These are phyloP conservation scores for Bos javanicus DNA, from an alignment of 2,113 vertebrate species.

Conservation along the genomic window DNA sequence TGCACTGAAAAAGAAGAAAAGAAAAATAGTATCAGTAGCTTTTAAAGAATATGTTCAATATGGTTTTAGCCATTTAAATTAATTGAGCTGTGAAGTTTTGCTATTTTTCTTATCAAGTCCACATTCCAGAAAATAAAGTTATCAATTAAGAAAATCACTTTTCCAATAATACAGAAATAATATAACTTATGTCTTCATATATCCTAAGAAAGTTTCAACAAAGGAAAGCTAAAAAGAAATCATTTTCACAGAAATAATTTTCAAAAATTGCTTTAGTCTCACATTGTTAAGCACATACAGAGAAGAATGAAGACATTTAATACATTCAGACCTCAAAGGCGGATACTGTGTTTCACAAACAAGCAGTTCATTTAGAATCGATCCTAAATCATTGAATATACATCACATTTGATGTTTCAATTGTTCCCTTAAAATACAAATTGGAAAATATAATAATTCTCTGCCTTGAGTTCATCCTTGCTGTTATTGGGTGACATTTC, in stretches of 20 bases:
- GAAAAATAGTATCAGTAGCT: background rate
- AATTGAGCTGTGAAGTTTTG: conserved; percentile 22
- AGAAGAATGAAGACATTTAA: background rate
- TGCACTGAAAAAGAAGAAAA: background rate
- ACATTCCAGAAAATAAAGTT: conserved; percentile 5
- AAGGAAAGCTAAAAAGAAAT: conserved; percentile 37
- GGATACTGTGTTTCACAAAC: background rate
- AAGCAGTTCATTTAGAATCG: conserved; percentile 35
- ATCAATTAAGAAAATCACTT: background rate
- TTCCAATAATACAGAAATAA: background rate
- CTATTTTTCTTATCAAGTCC: conserved; percentile 34
- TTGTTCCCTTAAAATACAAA: conserved; percentile 50
- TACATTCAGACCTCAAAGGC: background rate
- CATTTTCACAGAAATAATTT: conserved; percentile 42
- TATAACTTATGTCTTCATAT: background rate
- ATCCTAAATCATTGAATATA: background rate
- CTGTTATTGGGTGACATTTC: conserved; percentile 25
- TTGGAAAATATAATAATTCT: conserved; percentile 39
- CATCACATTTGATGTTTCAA: conserved; percentile 39
- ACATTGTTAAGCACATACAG: conserved; percentile 15
- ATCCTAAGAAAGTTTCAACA: conserved; percentile 7
- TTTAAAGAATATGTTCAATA: background rate
- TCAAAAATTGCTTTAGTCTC: conserved; percentile 28
- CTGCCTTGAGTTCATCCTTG: background rate
- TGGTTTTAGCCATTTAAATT: conserved; percentile 50